phyloP scores from a whole-genome alignment of 2,797 vertebrate species.

The Euphonia xanthogaster region DNA sequence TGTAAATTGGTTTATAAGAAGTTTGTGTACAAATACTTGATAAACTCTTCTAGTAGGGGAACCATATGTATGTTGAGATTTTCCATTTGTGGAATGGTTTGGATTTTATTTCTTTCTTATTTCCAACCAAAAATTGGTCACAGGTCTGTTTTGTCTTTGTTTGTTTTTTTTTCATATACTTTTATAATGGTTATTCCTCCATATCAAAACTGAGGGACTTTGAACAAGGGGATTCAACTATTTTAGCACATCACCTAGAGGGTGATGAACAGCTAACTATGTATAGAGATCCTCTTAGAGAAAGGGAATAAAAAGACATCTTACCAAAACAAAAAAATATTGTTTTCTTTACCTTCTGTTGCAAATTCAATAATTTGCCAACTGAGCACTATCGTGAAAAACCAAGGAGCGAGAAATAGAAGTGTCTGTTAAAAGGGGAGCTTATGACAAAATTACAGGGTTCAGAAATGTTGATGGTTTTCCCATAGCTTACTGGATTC shows the following conservation, averaged over 20 bases:
- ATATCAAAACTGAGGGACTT: background rate
- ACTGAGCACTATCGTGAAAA: background rate
- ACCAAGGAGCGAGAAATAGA: background rate
- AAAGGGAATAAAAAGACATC: background rate
- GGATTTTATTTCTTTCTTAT: background rate
- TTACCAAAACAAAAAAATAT: background rate
- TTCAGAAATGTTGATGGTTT: background rate
- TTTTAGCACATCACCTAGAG: background rate
- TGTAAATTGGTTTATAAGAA: background rate
- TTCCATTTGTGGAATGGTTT: background rate
- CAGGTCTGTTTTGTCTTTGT: background rate
- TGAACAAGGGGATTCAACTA: background rate
- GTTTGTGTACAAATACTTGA: background rate
- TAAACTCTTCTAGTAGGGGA: background rate
- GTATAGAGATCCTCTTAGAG: background rate
- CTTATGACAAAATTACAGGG: background rate
- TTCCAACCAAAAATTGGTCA: background rate
- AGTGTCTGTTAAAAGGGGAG: background rate
- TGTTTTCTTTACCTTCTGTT: background rate
- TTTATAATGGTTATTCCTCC: background rate
- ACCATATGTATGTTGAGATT: background rate
- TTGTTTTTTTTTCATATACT: background rate
- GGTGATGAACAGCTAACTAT: background rate
- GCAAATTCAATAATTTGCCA: background rate
- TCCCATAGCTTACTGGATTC: background rate